phyloP scores from a whole-genome alignment of 2,888 invertebrate genomes.

The Clitarchus hookeri region DNA sequence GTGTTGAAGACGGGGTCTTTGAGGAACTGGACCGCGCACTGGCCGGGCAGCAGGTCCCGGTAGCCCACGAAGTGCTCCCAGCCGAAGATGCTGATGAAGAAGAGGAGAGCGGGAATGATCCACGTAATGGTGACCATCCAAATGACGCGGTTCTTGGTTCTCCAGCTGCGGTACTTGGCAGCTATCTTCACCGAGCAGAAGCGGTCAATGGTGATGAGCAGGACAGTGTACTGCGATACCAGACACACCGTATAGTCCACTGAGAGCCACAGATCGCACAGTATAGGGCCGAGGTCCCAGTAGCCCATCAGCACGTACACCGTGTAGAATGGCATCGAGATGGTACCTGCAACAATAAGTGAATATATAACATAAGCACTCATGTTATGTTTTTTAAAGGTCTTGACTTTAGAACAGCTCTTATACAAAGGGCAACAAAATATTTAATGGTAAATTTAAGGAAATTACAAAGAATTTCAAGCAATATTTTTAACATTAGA shows the following conservation, averaged over 20 bases:
- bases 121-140: conserved; percentile 96
- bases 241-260: conserved; percentile 99
- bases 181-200: conserved; percentile 99
- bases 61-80: conserved; percentile 98
- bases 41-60: conserved; percentile 81
- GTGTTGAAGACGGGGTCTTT: conserved; percentile 98
- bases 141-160: conserved; percentile 90
- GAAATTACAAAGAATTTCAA: no score
- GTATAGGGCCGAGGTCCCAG: conserved; percentile 94
- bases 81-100: conserved; percentile 98
- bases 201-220: conserved; percentile 96
- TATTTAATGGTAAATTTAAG: no score
- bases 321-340: conserved; percentile 98
- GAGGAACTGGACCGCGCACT: conserved; percentile 96
- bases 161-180: conserved; percentile 95
- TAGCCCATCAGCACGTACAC: conserved; percentile 95
- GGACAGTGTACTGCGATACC: conserved; percentile 98
- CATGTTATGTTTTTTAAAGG: no score
- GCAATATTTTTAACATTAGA: conserved; percentile 23
- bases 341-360: conserved; percentile 70
- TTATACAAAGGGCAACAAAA: no score
- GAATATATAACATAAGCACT: no score
- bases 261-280: conserved; percentile 98
- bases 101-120: conserved; percentile 94
- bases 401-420: no score